These are phyloP conservation scores for Oreonectes daqikongensis DNA, from an alignment of 2,797 vertebrate genomes.

Conservation along the genomic window DNA sequence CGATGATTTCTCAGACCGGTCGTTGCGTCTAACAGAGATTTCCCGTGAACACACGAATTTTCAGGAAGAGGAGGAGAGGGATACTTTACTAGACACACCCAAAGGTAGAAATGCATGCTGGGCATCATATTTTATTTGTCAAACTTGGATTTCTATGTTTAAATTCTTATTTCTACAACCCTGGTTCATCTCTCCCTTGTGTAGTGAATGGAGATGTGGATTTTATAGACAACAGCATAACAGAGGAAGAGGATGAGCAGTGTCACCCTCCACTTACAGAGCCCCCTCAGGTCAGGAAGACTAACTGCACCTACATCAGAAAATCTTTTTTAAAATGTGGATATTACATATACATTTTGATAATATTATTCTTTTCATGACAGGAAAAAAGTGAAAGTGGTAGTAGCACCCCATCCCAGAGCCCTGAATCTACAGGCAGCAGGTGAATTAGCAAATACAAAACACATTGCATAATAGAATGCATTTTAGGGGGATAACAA, in stretches of 20 bases:
- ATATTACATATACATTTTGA: too few relatives aligned
- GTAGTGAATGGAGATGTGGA: conserved; percentile 78
- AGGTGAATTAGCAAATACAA: conserved; percentile 62
- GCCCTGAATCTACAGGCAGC: conserved; percentile 60
- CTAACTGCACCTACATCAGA: not conserved
- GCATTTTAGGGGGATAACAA: too few relatives aligned
- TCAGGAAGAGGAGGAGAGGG: conserved; percentile 73
- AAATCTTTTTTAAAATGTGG: too few relatives aligned
- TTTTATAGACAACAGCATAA: conserved; percentile 80
- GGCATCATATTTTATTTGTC: not conserved
- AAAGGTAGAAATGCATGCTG: conserved; percentile 62
- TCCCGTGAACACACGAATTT: conserved; percentile 80
- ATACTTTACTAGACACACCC: conserved; percentile 50
- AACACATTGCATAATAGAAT: not conserved
- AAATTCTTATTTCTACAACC: not conserved
- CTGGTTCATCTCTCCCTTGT: not conserved
- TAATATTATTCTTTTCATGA: conserved; percentile 48
- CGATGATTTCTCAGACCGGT: conserved; percentile 88
- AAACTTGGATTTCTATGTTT: not conserved
- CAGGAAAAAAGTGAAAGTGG: conserved; percentile 67
- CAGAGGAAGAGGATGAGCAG: conserved; percentile 79
- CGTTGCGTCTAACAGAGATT: conserved; percentile 82
- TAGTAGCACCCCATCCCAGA: conserved; percentile 52
- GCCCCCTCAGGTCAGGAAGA: conserved; percentile 63
- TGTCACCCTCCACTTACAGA: conserved; percentile 49